Base-by-base conservation (phyloP, 2,797 vertebrate species). In the Sebastes minor region DNA sequence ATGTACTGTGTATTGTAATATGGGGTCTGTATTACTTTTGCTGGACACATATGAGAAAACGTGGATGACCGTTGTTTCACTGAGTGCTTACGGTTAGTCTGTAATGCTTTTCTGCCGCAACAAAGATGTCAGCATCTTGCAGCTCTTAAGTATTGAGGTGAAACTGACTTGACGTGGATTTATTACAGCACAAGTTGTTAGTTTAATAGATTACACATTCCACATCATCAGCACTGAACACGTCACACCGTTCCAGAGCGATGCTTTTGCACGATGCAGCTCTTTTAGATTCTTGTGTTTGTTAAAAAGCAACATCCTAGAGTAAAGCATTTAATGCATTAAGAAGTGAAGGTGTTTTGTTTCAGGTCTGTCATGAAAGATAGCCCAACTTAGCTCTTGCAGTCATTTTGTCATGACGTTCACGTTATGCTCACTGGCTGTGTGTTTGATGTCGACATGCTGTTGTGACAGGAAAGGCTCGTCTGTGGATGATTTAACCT, bases 401-500 rank as follows among this genome's bases (percentile, higher is more conserved):
- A 42, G 32, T 14, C 16, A 2, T 57, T 65, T 67, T 22, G 16
- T 71, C 60, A 49, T 14, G 16, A 12, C 52, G 46, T 59, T 85
- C 42, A n/a, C 42, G 55, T 13, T 5, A 4, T 42, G n/a, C 52
- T 33, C 3, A 8, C 18, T 27, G 14, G 5, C 28, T 61, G 8
- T 64, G n/a, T 75, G 49, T 52, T 55, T 61, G 32, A 16, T 56
- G n/a, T 52, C 22, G 16, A 16, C 52, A 25, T 14, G 13, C 62
- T 33, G 56, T 55, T 76, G 42, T 72, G 60, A 59, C 32, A 62
- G 49, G 46, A 66, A 77, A 68, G 5, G 2, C 52, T 52, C 69
- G 53, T 74, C 63, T 76, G 56, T 56, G 56, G n/a, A 67, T 61
- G 61, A 85, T 57, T 82, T 82, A 66, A 79, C 67, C 57, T 71